These are phyloP conservation scores for Eilema sororculum DNA, from an alignment of 2,888 invertebrate species.

Conservation along the genomic window DNA sequence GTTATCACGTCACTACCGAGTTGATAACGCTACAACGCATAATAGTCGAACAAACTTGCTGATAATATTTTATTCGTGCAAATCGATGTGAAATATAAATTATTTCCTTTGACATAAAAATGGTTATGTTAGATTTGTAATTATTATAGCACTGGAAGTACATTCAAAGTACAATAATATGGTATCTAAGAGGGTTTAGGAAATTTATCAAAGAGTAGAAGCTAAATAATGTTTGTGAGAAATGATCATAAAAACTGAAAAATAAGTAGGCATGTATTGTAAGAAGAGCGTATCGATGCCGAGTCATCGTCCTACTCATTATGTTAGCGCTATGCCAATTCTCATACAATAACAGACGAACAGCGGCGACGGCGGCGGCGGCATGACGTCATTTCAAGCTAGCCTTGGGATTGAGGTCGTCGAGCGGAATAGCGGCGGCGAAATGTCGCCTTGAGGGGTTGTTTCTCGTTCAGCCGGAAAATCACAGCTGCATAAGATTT, in stretches of 20 bases:
- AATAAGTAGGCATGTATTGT: conserved; percentile 10
- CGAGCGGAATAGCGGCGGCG: conserved; percentile 77
- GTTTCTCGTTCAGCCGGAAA: conserved; percentile 67
- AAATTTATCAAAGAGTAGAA: not conserved
- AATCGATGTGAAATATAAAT: conserved; percentile 44
- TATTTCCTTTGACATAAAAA: conserved; percentile 30
- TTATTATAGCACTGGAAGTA: conserved; percentile 22
- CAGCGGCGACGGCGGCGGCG: conserved; percentile 56
- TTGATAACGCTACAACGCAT: conserved; percentile 75
- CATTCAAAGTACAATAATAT: conserved; percentile 17
- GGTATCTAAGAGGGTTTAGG: conserved; percentile 1
- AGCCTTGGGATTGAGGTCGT: conserved; percentile 84
- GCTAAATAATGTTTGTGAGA: not conserved
- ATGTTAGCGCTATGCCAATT: conserved; percentile 77
- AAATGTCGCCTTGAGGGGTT: conserved; percentile 78
- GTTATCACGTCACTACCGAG: conserved; percentile 73
- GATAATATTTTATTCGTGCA: conserved; percentile 60
- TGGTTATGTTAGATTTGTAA: conserved; percentile 29
- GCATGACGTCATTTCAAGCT: conserved; percentile 80
- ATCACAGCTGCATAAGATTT: conserved; percentile 61
- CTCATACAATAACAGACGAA: conserved; percentile 76
- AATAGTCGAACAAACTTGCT: conserved; percentile 66
- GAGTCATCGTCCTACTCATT: conserved; percentile 74
- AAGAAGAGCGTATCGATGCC: conserved; percentile 33
- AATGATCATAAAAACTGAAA: conserved; percentile 19